Base-by-base conservation (phyloP, 2,113 vertebrate genomes). In the Tragelaphus buxtoni region DNA sequence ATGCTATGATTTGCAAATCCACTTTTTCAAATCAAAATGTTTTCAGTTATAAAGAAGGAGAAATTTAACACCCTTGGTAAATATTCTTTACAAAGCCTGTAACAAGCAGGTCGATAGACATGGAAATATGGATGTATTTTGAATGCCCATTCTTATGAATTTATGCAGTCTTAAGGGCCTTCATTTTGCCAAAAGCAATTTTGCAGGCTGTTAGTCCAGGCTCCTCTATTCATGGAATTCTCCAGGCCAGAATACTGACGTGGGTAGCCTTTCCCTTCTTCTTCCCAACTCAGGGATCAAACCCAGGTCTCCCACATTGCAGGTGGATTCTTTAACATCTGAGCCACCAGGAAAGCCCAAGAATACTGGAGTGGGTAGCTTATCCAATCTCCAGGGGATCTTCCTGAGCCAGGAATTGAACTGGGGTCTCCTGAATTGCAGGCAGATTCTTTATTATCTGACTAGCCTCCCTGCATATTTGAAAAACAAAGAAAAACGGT, bases 101-200 rank as follows among this genome's bases (percentile, higher is more conserved):
- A 39, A 45, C 30, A 53, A 88, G 61, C n/a, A 42, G 39, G n/a
- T 22, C 14, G 26, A 74, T 9, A 60, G 61, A 56, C 3, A n/a
- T 5, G 4, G 14, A 76, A 79, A 85, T 11, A 42, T 39, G 53
- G 16, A 18, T 56, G 35, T 11, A 42, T 56, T 84, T 61, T 65
- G 30, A 84, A 58, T 30, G 35, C 11, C 55, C n/a, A 14, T 69
- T 61, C 30, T 13, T 49, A 56, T 69, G 82, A 96, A 80, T 97
- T 90, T 65, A 77, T 35, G 32, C 88, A 77, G 69, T 10, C 58
- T 92, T 63, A 69, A 77, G 56, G 65, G 26, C 20, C 65, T 90
- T 84, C 55, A 10, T 90, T 90, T 92, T 88, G 55, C 80, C 56
- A 77, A 45, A 93, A 95, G 72, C 22, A 91, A 91, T 97, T 97